phyloP scores from a whole-genome alignment of 2,797 vertebrate species.

The Melanotaenia maccullochi region DNA sequence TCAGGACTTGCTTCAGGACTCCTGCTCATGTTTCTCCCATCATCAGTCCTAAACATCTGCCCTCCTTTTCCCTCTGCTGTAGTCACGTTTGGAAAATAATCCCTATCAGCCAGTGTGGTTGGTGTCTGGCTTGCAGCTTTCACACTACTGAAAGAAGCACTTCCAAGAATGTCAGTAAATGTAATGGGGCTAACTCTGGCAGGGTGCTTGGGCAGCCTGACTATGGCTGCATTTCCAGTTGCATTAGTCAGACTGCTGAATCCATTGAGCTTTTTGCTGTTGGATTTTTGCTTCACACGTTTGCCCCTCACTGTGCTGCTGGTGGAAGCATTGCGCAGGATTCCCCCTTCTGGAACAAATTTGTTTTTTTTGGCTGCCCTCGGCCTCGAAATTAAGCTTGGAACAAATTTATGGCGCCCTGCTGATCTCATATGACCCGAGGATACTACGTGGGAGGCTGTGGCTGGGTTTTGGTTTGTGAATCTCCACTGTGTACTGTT shows the following conservation, averaged over 20 bases:
- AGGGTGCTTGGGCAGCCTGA: conserved; percentile 5
- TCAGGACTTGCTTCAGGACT: background rate
- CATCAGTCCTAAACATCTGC: background rate
- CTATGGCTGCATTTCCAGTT: background rate
- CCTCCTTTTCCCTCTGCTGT: background rate
- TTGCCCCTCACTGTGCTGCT: conserved; percentile 53
- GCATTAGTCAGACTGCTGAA: background rate
- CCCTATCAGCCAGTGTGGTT: background rate
- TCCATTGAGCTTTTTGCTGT: background rate
- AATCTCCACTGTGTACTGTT: background rate
- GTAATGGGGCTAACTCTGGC: conserved; percentile 10
- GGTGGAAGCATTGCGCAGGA: conserved; percentile 10
- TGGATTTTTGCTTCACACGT: conserved; percentile 22
- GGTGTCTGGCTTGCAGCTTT: background rate
- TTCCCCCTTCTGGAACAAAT: background rate
- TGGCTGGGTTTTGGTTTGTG: background rate
- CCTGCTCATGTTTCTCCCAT: background rate
- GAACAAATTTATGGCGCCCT: background rate
- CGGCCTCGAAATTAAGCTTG: background rate
- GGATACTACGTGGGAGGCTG: background rate
- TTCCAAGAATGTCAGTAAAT: conserved; percentile 61
- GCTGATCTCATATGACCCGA: conserved; percentile 13
- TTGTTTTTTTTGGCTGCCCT: background rate
- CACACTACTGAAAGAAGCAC: conserved; percentile 52
- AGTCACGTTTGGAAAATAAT: background rate